Conservation (phyloP, 2,113 vertebrate genomes). For the Cardinalis cardinalis region DNA sequence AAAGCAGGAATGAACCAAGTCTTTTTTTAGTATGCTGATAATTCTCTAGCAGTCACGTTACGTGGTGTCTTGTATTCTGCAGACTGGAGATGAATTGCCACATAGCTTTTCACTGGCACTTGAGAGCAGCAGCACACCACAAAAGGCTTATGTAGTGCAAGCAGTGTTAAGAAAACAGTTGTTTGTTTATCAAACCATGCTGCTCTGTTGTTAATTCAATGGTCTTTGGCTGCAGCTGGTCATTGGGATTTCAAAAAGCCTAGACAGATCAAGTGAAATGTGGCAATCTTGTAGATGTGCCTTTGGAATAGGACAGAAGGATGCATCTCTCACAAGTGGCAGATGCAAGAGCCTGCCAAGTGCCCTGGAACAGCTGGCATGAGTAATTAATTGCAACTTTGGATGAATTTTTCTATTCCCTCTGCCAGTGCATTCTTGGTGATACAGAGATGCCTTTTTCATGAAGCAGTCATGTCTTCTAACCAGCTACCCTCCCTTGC, state of each 20-base stretch:
- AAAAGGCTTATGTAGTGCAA: background rate
- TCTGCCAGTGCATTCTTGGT: background rate
- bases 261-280: background rate
- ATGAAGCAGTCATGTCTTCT: background rate
- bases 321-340: background rate
- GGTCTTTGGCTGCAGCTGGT: background rate
- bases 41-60: background rate
- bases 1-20: background rate
- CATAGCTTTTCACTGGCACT: background rate
- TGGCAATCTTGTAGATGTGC: background rate
- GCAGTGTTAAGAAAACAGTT: background rate
- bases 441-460: background rate
- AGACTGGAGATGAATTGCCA: background rate
- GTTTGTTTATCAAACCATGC: background rate
- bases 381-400: background rate
- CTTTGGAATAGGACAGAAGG: background rate
- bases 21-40: background rate
- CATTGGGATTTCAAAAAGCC: background rate
- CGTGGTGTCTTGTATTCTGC: background rate
- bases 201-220: background rate
- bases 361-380: background rate
- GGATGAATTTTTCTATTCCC: background rate
- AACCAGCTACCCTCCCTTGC: background rate
- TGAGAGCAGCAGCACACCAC: background rate
- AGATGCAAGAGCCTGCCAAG: background rate